Evolutionary conservation across 2,888 invertebrate genomes (phyloP), one percentile per base, ranked within the genome.

Genomic region (Caenorhabditis sp.): DNA sequence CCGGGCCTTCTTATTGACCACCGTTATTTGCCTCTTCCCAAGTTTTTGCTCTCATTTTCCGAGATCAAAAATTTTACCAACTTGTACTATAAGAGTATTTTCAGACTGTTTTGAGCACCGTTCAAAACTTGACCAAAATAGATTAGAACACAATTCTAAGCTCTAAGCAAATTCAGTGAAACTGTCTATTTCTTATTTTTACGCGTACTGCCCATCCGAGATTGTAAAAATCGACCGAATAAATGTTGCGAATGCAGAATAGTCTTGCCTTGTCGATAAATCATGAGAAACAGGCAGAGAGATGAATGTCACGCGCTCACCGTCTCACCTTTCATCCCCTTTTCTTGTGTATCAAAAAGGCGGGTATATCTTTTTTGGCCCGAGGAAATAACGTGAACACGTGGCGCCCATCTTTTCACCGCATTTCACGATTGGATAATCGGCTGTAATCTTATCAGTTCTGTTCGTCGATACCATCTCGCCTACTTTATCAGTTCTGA

Each of bases 391-490:
- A 59, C 59, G 15, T 35, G 59, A 70, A 59, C 70, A 70, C 70
- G 70, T 70, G 70, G 70, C 50, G 46, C 37, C n/a, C n/a, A n/a
- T 45, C 20, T 13, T 6, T 35, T 30, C 13, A 1, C 39, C 53
- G 53, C 45, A 53, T 59, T 41, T 43, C 43, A 43, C 45, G 41
- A 58, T 56, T 58, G 24, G 59, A 45, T 48, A 59, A 59, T 53
- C 35, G 53, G 45, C 52, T 59, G 35, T 53, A 70, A 70, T 70
- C 70, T 70, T 70, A 70, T 70, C 70, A 70, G 70, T 70, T 59
- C 53, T 70, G 70, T 70, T 70, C 70, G 70, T 59, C 53, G 70
- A 70, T 70, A 70, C 70, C 27, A 58, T 59, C 68, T 58, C 43
- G 22, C 39, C 53, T 53, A 70, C 46, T 59, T 70, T 70, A 70